These are phyloP conservation scores for Agriopis aurantiaria DNA, from an alignment of 2,888 invertebrate species.

Conservation along the genomic window DNA sequence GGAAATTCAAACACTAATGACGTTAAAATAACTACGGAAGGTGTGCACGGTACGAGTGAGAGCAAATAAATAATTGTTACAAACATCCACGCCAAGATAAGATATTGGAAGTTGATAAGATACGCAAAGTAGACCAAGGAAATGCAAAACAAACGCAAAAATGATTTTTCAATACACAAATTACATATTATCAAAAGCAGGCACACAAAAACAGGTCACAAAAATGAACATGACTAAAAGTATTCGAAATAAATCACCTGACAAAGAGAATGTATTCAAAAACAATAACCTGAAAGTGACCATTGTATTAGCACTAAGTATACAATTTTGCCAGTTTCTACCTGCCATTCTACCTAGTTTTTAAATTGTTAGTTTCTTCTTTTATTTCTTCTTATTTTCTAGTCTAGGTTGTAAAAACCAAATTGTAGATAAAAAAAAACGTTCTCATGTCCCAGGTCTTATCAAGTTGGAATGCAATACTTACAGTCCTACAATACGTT, in stretches of 20 bases:
- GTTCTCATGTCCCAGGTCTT: too few relatives aligned
- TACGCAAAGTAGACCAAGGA: conserved; percentile 72
- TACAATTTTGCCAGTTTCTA: neutral
- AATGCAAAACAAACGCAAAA: conserved; percentile 53
- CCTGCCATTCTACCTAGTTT: neutral
- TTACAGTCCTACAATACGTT: too few relatives aligned
- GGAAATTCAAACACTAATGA: conserved; percentile 12
- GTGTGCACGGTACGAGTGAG: conserved; percentile 23
- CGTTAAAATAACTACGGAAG: conserved; percentile 9
- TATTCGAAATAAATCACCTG: conserved; percentile 6
- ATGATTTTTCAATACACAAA: neutral
- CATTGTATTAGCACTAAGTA: conserved; percentile 2
- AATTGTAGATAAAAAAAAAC: too few relatives aligned
- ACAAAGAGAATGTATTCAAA: conserved; percentile 17
- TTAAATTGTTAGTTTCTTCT: too few relatives aligned
- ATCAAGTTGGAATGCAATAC: too few relatives aligned
- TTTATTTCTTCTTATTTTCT: too few relatives aligned
- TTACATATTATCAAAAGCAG: neutral
- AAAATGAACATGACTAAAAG: neutral
- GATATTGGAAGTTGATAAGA: conserved; percentile 61
- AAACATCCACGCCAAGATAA: conserved; percentile 24
- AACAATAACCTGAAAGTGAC: conserved; percentile 10
- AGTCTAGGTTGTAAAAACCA: too few relatives aligned
- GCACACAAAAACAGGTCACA: too few relatives aligned
- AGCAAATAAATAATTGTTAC: conserved; percentile 41